Conservation (phyloP, 1,140 invertebrate genomes). For the Zaprionus davidi region DNA sequence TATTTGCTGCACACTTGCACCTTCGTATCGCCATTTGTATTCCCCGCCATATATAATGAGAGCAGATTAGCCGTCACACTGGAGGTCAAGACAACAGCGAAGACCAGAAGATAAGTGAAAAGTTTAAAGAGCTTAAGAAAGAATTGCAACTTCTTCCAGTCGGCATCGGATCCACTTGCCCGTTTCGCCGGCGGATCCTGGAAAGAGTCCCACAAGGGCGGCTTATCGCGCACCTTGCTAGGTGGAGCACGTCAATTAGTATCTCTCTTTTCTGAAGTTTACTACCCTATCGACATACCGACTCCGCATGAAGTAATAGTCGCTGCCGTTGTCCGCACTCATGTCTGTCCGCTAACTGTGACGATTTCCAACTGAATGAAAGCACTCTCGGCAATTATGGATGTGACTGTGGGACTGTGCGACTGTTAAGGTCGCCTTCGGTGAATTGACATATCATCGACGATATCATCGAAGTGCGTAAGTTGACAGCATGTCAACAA, state of each 20-base stretch:
- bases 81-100: conserved; percentile 90
- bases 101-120: conserved; percentile 92
- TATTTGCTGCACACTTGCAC: conserved; percentile 90
- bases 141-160: conserved; percentile 92
- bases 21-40: conserved; percentile 89
- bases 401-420: conserved; percentile 2
- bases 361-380: conserved; percentile 55
- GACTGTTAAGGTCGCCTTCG: conserved; percentile 22
- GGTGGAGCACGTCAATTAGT: background rate
- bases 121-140: conserved; percentile 94
- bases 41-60: conserved; percentile 95
- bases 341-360: conserved; percentile 45
- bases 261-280: background rate
- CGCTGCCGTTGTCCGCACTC: conserved; percentile 64
- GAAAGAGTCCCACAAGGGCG: conserved; percentile 72
- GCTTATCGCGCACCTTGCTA: conserved; percentile 62
- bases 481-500: conserved; percentile 58
- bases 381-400: conserved; percentile 22
- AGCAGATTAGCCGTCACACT: conserved; percentile 93
- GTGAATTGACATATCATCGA: background rate
- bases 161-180: conserved; percentile 93
- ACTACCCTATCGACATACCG: conserved; percentile 44
- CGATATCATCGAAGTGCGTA: conserved; percentile 43
- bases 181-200: conserved; percentile 92
- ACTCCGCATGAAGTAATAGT: conserved; percentile 49